Conservation (phyloP, 2,888 invertebrate species). For the Heliothis peltigera region DNA sequence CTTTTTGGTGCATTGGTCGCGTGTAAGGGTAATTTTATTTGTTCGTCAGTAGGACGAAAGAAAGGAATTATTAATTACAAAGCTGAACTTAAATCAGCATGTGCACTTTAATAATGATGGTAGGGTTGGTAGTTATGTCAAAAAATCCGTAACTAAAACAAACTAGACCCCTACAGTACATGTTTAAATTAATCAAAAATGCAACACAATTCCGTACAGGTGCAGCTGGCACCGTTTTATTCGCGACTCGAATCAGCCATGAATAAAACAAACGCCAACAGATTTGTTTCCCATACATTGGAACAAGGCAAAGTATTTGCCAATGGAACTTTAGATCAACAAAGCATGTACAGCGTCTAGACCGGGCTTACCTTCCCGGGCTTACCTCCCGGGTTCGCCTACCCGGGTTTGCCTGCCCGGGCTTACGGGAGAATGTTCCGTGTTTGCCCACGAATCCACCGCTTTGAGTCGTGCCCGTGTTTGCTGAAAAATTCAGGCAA, state of each 20-base stretch:
- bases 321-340: conserved; percentile 54
- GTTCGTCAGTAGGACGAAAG: too few relatives aligned
- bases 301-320: conserved; percentile 60
- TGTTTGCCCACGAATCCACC: conserved; percentile 64
- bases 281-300: conserved; percentile 55
- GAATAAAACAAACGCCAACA: conserved; percentile 59
- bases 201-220: conserved; percentile 47
- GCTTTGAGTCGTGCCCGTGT: conserved; percentile 60
- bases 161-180: conserved; percentile 7
- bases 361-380: conserved; percentile 56
- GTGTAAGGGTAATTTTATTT: background rate
- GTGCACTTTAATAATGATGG: too few relatives aligned
- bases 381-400: conserved; percentile 55
- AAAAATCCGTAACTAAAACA: conserved; percentile 10
- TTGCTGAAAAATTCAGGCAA: conserved; percentile 68
- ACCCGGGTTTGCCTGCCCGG: conserved; percentile 46
- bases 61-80: background rate
- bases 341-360: conserved; percentile 58
- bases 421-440: conserved; percentile 61
- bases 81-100: background rate
- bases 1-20: background rate
- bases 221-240: conserved; percentile 34
- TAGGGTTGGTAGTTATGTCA: background rate
- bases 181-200: conserved; percentile 48
- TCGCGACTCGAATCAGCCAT: conserved; percentile 40